Percentiles rank a stretch among this genome's conserved stretches.
These are phyloP conservation scores for Dyspetes luteomarginatus DNA, from an alignment of 2,888 invertebrate species.

Conservation along the genomic window DNA sequence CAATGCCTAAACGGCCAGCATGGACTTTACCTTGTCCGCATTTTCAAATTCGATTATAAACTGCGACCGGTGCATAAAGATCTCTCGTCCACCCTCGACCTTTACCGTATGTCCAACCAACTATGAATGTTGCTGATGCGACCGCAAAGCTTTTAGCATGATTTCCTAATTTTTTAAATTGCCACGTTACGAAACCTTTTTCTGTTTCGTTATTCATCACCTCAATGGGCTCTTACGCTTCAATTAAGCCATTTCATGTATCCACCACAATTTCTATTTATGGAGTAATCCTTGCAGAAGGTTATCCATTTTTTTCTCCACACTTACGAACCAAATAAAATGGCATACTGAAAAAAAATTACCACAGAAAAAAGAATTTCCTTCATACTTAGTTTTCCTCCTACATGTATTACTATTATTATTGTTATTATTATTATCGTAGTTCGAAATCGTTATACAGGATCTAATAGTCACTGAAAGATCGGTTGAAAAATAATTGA, in stretches of 20 bases:
- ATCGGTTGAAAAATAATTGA: too few species aligned
- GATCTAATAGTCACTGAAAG: too few species aligned
- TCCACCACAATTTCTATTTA: too few species aligned
- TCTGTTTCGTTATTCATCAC: constrained; percentile 11
- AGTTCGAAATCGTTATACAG: too few species aligned
- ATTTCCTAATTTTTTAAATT: constrained; percentile 39
- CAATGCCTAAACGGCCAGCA: constrained; percentile 24
- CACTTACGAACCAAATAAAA: too few species aligned
- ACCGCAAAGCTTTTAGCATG: constrained; percentile 21
- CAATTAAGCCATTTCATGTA: background rate
- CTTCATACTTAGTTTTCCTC: too few species aligned
- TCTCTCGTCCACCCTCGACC: constrained; percentile 51
- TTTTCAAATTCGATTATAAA: constrained; percentile 79
- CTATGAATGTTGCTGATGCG: constrained; percentile 22
- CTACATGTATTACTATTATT: too few species aligned
- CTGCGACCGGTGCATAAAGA: constrained; percentile 76
- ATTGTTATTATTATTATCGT: too few species aligned
- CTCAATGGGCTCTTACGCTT: background rate
- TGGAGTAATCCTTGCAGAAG: too few species aligned
- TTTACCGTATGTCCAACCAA: background rate
- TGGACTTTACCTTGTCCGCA: constrained; percentile 70
- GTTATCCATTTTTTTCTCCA: too few species aligned
- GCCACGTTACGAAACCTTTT: constrained; percentile 4
- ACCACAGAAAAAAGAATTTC: too few species aligned
- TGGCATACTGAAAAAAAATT: too few species aligned